phyloP scores from a whole-genome alignment of 2,113 vertebrate genomes.

The Australoheros scitulus region DNA sequence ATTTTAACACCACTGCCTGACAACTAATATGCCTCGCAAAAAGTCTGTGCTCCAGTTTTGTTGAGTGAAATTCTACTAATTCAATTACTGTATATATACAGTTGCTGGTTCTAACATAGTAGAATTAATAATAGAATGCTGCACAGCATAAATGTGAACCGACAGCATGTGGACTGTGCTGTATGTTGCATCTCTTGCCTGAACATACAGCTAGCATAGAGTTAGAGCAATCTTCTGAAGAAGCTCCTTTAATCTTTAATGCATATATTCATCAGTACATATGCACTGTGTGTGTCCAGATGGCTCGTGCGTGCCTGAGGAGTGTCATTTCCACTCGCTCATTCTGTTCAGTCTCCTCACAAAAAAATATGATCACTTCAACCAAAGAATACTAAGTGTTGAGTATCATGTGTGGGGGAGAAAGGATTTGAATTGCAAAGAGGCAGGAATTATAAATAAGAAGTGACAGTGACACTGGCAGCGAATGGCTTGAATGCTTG shows the following conservation, averaged over 20 bases:
- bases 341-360: not conserved
- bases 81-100: not conserved
- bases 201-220: not conserved
- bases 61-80: not conserved
- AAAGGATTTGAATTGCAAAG: constrained; percentile 61
- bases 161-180: not conserved
- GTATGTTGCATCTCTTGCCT: not conserved
- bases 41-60: not conserved
- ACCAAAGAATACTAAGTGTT: constrained; percentile 41
- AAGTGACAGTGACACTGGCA: constrained; percentile 46
- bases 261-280: constrained; percentile 13
- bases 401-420: not conserved
- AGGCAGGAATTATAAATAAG: constrained; percentile 33
- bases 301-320: constrained; percentile 6
- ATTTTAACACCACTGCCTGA: not conserved
- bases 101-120: not conserved
- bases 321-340: not conserved
- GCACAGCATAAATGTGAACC: not conserved
- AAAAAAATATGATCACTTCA: constrained; percentile 16
- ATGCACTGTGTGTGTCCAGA: constrained; percentile 16
- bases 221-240: not conserved
- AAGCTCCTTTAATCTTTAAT: constrained; percentile 34
- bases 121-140: not conserved
- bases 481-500: constrained; percentile 28
- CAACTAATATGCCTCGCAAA: not conserved